Percentiles rank a stretch among this genome's conserved stretches.
These are phyloP conservation scores for Pungitius pungitius DNA, from an alignment of 2,113 vertebrate species.

Conservation along the genomic window DNA sequence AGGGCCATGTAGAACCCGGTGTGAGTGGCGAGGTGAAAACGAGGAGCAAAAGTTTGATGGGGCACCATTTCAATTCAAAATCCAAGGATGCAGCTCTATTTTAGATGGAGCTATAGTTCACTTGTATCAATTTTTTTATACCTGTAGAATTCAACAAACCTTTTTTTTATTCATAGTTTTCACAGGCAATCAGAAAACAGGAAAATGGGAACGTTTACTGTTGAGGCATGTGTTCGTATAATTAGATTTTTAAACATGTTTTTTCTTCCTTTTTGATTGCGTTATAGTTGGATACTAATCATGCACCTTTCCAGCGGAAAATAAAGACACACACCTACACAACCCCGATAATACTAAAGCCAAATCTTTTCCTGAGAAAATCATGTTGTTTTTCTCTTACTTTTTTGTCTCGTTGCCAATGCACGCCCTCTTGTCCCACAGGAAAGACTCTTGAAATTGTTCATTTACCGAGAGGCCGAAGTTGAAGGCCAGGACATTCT, in stretches of 20 bases:
- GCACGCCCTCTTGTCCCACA: slow-evolving; percentile 72
- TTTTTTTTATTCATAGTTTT: slow-evolving; percentile 21
- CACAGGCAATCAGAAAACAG: background rate
- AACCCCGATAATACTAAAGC: slow-evolving; percentile 16
- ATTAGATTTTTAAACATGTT: background rate
- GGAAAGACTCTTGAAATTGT: slow-evolving; percentile 83
- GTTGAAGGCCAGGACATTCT: slow-evolving; percentile 82
- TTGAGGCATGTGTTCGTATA: background rate
- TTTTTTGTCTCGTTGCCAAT: slow-evolving; percentile 72
- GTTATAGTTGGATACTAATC: background rate
- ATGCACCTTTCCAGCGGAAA: slow-evolving; percentile 8
- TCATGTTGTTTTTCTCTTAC: slow-evolving; percentile 65
- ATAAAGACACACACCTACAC: background rate
- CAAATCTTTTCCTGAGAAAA: slow-evolving; percentile 70
- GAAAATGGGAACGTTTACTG: background rate
- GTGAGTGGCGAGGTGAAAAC: slow-evolving; percentile 74
- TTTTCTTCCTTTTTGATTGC: background rate
- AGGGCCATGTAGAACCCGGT: slow-evolving; percentile 18
- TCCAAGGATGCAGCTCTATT: slow-evolving; percentile 19
- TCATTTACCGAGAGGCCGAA: slow-evolving; percentile 83
- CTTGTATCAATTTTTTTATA: slow-evolving; percentile 13
- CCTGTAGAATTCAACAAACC: slow-evolving; percentile 4
- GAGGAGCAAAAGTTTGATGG: slow-evolving; percentile 58
- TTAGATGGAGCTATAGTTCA: slow-evolving; percentile 28
- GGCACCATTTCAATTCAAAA: slow-evolving; percentile 54